A percentile compares a stretch with the other conserved stretches of the same genome.
These are phyloP conservation scores for Dicrurus megarhynchus DNA, from an alignment of 2,113 vertebrate species.

Conservation along the genomic window DNA sequence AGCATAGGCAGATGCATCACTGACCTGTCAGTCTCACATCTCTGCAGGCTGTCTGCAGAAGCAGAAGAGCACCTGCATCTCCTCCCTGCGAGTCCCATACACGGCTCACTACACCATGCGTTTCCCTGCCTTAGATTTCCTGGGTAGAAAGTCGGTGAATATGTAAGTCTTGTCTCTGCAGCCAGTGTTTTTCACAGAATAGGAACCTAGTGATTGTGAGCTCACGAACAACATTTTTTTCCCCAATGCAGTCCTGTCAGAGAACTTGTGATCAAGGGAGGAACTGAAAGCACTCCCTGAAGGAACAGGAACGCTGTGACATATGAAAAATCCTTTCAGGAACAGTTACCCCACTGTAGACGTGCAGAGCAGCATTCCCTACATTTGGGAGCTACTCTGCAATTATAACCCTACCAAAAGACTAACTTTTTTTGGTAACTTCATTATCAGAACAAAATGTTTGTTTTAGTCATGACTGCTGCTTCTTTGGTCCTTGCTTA, in stretches of 20 bases:
- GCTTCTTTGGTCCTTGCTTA: background rate
- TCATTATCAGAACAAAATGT: background rate
- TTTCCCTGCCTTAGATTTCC: background rate
- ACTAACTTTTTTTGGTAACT: background rate
- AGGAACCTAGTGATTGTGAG: background rate
- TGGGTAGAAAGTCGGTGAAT: background rate
- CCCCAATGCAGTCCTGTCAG: background rate
- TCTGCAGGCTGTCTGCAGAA: background rate
- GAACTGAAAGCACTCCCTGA: background rate
- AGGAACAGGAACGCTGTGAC: background rate
- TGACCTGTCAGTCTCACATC: background rate
- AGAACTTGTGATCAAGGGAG: conserved; percentile 9
- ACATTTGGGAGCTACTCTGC: background rate
- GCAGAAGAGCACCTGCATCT: background rate
- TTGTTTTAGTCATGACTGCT: background rate
- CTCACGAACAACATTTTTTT: background rate
- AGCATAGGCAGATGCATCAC: background rate
- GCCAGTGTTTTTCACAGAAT: background rate
- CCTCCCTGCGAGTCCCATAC: background rate
- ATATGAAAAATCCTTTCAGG: background rate
- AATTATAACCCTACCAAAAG: background rate
- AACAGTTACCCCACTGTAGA: background rate
- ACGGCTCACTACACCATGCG: accelerated
- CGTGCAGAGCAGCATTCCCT: background rate
- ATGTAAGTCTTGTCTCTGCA: background rate